Base-by-base conservation (phyloP, 2,888 invertebrate species). In the Ptychoptera albimana region DNA sequence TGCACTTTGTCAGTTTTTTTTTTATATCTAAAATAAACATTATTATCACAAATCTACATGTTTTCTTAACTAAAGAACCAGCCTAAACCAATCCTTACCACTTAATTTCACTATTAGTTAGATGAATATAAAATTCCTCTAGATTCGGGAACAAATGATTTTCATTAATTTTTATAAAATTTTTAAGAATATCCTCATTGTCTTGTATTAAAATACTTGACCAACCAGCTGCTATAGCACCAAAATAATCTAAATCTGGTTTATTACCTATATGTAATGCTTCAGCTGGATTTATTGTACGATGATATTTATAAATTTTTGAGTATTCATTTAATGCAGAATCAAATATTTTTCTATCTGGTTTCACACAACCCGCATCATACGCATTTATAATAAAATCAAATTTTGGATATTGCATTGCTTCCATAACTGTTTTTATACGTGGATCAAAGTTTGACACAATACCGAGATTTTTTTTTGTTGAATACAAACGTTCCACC, bases 391-490 rank as follows among this genome's bases (percentile, higher is more conserved):
- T 48, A 39, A 91, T 68, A 65, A 92, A 92, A 50, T 82, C 72
- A 61, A 92, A 89, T 57, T 75, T 61, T 29, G 68, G 57, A 34
- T 92, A 60, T 37, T 70, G 71, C 43, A 81, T 69, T 52, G 73
- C 75, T 3, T 61, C 49, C 15, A 93, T 68, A 49, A 91, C 74
- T 11, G 68, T 65, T 41, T 73, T 67, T 2, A 93, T 66, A 32
- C 91, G 71, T 14, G 87, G 81, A 66, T 93, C 93, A 63, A 82
- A 88, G 65, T 94, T 94, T 1, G 92, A 92, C 51, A 93, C 79
- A 0, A 89, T 73, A 3, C 91, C 93, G 32, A 89, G 53, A 23
- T 46, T 51, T 45, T 64, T 63, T 14, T 54, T 54, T 4, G 51
- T 44, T 5, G 51, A 29, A 1, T 56, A 56, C 1, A 88, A 60